A percentile compares a stretch with the other conserved stretches of the same genome.
Evolutionary conservation across 2,113 vertebrate species (phyloP).

Genomic region (Prolemur simus): DNA sequence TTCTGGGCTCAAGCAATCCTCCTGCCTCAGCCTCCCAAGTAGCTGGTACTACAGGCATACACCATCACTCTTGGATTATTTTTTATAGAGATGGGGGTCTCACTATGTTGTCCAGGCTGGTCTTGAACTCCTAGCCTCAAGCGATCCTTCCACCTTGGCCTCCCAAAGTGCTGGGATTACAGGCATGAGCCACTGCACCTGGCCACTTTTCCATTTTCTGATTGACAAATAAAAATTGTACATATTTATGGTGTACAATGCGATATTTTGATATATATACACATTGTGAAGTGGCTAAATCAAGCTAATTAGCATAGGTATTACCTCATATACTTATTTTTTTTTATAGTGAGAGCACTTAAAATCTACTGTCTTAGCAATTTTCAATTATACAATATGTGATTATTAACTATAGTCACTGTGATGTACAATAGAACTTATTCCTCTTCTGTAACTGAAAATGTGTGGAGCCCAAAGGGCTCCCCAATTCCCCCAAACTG

Average conservation of each 20-base stretch:
- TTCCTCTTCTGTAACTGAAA: neutral
- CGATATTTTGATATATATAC: neutral
- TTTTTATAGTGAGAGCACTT: neutral
- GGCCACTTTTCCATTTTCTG: neutral
- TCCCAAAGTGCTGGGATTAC: no score
- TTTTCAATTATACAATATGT: neutral
- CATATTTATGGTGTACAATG: neutral
- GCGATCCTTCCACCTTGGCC: no score
- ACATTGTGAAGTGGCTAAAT: neutral
- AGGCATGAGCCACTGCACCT: no score
- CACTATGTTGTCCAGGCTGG: no score
- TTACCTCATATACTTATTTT: neutral
- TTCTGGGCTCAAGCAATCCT: no score
- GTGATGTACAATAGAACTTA: neutral
- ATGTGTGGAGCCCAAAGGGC: neutral
- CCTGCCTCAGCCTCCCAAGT: no score
- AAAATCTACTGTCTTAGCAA: neutral
- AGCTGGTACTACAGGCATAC: no score
- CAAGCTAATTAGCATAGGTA: neutral
- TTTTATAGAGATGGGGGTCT: no score
- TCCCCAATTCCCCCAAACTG: no score
- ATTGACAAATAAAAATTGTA: neutral
- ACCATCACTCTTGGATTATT: no score
- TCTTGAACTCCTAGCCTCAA: no score
- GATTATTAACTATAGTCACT: neutral